These are phyloP conservation scores for Carcinoscorpius rotundicauda DNA, from an alignment of 1,140 invertebrate genomes.

Conservation along the genomic window DNA sequence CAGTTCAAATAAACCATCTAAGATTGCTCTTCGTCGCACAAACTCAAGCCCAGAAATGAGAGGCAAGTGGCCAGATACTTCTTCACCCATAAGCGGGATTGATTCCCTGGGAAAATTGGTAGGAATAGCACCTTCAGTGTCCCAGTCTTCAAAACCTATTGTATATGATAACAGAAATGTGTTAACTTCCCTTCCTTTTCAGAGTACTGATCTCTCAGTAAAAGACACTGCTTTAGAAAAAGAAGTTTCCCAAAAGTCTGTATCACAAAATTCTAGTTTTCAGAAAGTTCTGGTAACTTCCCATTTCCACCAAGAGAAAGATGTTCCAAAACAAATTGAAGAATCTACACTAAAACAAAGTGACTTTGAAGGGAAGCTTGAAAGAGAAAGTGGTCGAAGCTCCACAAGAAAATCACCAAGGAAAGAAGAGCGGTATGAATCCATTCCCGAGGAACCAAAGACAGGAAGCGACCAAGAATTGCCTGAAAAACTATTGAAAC, in stretches of 20 bases:
- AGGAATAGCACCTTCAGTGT: neutral
- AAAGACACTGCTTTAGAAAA: too few species aligned
- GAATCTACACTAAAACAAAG: too few species aligned
- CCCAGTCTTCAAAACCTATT: too few species aligned
- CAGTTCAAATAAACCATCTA: neutral
- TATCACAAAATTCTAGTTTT: too few species aligned
- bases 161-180: too few species aligned
- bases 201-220: too few species aligned
- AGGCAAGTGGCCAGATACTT: conserved; percentile 12
- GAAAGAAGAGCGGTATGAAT: conserved; percentile 46
- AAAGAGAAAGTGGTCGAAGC: neutral
- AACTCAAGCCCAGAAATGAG: conserved; percentile 87
- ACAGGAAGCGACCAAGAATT: neutral
- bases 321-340: too few species aligned
- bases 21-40: conserved; percentile 49
- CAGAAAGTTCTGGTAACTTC: too few species aligned
- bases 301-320: too few species aligned
- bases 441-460: conserved; percentile 68
- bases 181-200: too few species aligned
- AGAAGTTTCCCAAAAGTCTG: too few species aligned
- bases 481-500: neutral
- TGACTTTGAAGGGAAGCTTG: too few species aligned
- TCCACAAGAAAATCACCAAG: neutral
- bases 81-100: neutral
- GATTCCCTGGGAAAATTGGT: neutral